These are phyloP conservation scores for Drosophila formosana DNA, from an alignment of 2,888 invertebrate genomes.

Conservation along the genomic window DNA sequence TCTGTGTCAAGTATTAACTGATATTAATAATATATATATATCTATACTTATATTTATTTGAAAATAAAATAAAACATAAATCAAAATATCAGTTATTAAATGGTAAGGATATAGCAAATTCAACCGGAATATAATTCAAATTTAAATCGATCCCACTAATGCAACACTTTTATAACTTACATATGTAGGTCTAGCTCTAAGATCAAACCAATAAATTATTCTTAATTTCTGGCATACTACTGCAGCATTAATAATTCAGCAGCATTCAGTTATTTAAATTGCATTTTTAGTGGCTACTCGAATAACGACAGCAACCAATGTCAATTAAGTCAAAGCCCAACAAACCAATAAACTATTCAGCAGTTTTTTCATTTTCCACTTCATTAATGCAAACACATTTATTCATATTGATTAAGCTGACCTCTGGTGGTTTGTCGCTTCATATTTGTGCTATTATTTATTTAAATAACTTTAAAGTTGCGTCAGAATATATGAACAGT, in stretches of 20 bases:
- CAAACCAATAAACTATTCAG: conserved; percentile 11
- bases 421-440: conserved; percentile 23
- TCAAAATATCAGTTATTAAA: conserved; percentile 58
- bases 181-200: conserved; percentile 47
- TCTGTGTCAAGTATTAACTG: conserved; percentile 59
- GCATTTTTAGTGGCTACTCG: conserved; percentile 14
- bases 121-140: conserved; percentile 59
- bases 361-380: conserved; percentile 14
- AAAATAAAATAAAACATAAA: conserved; percentile 31
- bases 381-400: conserved; percentile 11
- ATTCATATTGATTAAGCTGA: conserved; percentile 27
- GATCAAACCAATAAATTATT: conserved; percentile 22
- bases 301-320: conserved; percentile 46
- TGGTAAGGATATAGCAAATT: conserved; percentile 50
- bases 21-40: conserved; percentile 32
- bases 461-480: conserved; percentile 29
- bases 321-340: conserved; percentile 59
- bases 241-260: neutral
- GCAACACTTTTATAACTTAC: conserved; percentile 60
- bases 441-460: conserved; percentile 12
- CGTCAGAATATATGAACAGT: conserved; percentile 22
- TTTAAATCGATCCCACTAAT: conserved; percentile 45
- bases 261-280: neutral
- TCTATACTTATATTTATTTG: conserved; percentile 22
- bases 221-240: conserved; percentile 1